Base-by-base conservation (phyloP, 2,113 vertebrate species). In the Heterocephalus glaber region DNA sequence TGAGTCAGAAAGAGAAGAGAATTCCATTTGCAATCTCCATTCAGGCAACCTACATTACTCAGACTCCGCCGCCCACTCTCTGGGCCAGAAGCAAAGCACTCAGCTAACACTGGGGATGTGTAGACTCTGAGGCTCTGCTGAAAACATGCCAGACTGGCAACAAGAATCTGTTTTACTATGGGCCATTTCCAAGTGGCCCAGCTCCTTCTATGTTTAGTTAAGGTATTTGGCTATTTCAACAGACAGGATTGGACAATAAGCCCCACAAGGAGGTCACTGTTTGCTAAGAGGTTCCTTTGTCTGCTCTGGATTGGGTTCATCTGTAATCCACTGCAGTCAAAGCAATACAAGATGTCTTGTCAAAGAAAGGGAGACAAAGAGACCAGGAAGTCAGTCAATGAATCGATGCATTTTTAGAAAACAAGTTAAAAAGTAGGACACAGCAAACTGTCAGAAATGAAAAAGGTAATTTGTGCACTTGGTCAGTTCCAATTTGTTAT, bases 1-100 rank as follows among this genome's bases (percentile, higher is more conserved):
- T 98, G 99, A 97, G 98, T 88, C 33, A 80, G 87, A 96, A 92
- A 96, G 4, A 89, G 95, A 96, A 97, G 86, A 52, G 28, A 95
- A 92, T 26, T 79, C 33, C 41, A 60, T 60, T 89, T 76, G 24
- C 3, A n/a, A 66, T 86, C 83, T 93, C 44, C 61, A 72, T 65
- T 91, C 24, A 44, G 66, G 49, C 8, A 86, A n/a, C 38, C 9
- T 35, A 3, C 30, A 79, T 60, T 38, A 47, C 12, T n/a, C 47
- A 92, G 83, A 65, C 4, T 30, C 3, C 26, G 54, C 26, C 7
- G 11, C 12, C 74, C 4, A 52, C 30, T 28, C 82, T 79, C n/a
- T 61, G 20, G 81, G 58, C 44, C 80, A 28, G 96, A 14, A 77
- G 49, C 47, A 79, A 94, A 83, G 12, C 20, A 74, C 30, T 93